phyloP scores from a whole-genome alignment of 2,797 vertebrate species.

The Rhinoraja longicauda region DNA sequence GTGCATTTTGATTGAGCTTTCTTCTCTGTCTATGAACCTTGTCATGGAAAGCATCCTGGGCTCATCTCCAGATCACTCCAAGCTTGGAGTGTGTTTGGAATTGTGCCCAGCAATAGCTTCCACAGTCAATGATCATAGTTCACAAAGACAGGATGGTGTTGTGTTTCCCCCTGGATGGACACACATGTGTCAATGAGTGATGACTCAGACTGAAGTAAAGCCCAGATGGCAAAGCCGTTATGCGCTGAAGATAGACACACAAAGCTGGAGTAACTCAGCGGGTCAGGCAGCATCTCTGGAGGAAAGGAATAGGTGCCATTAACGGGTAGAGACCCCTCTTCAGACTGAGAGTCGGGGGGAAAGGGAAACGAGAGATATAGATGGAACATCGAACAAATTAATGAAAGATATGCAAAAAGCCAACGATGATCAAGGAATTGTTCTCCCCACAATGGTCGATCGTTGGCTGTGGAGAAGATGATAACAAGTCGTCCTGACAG shows the following conservation, averaged over 20 bases:
- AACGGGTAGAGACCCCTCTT: no score
- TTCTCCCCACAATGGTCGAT: no score
- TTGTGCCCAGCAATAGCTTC: background rate
- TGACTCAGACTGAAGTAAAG: background rate
- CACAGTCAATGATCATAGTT: constrained; percentile 32
- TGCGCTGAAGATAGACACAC: background rate
- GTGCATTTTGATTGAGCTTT: constrained; percentile 36
- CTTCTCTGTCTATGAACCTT: constrained; percentile 7
- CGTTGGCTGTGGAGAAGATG: no score
- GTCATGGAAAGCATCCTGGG: constrained; percentile 33
- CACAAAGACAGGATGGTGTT: constrained; percentile 32
- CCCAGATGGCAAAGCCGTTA: constrained; percentile 23
- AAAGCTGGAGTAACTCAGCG: no score
- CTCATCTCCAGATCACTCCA: constrained; percentile 25
- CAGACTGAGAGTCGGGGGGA: no score
- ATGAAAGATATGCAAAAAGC: no score
- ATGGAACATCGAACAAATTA: no score
- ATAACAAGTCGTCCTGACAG: no score
- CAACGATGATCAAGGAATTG: no score
- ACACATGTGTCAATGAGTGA: constrained; percentile 32
- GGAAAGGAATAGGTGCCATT: no score
- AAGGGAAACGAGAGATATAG: no score
- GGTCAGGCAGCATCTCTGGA: no score
- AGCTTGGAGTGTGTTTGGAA: constrained; percentile 31
- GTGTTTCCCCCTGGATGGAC: background rate